Evolutionary conservation across 1,140 invertebrate genomes (phyloP).

Genomic region (Penaeus japonicus): DNA sequence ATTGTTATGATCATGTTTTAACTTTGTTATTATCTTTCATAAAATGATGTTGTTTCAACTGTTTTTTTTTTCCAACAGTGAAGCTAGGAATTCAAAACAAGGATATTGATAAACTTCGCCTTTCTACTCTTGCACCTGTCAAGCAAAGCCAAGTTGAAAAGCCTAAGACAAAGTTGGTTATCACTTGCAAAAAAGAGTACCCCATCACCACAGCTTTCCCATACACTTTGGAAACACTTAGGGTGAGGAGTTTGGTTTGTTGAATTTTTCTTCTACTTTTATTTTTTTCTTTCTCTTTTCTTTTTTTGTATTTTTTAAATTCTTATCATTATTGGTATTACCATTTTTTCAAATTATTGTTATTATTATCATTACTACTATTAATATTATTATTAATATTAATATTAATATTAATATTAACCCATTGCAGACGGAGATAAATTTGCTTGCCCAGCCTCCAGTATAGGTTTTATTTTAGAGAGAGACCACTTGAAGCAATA

Average conservation of each 20-base stretch:
- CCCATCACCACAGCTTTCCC: slow-evolving; percentile 40
- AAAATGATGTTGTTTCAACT: neutral
- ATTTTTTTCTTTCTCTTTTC: neutral
- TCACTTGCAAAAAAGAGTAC: slow-evolving; percentile 20
- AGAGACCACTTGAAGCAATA: too few species aligned
- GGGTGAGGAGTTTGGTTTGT: neutral
- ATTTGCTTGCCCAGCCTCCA: too few species aligned
- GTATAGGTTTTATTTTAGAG: too few species aligned
- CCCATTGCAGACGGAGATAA: too few species aligned
- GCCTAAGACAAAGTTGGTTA: slow-evolving; percentile 23
- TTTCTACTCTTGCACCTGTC: slow-evolving; percentile 28
- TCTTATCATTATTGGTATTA: too few species aligned
- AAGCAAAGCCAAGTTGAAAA: slow-evolving; percentile 37
- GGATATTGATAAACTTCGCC: slow-evolving; percentile 25
- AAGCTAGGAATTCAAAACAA: slow-evolving; percentile 30
- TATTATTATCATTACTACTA: too few species aligned
- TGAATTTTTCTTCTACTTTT: neutral
- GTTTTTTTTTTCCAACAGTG: slow-evolving; percentile 1
- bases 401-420: too few species aligned
- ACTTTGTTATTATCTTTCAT: neutral
- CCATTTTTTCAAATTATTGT: too few species aligned
- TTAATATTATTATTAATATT: too few species aligned
- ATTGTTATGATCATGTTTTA: neutral
- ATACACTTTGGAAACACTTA: slow-evolving; percentile 26
- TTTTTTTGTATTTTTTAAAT: too few species aligned